Base-by-base conservation (phyloP, 1,140 invertebrate genomes). In the Dreissena polymorpha region DNA sequence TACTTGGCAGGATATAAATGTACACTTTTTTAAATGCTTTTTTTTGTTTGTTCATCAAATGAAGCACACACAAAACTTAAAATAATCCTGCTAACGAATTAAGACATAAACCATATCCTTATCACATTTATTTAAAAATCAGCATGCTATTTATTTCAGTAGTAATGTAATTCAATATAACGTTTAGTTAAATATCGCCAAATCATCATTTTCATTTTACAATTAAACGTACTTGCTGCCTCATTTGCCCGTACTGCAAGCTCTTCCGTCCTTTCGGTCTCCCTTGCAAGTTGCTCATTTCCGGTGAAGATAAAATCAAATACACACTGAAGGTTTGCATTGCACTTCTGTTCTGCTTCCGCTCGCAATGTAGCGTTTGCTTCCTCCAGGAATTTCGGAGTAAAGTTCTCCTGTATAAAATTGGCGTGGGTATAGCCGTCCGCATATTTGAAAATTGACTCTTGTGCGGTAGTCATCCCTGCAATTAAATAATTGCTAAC, bases 221-320 rank as follows among this genome's bases (percentile, higher is more conserved):
- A 3, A 60, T 18, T 23, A 10, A 5, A 27, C 51, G 18, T 78
- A 78, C 76, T 27, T 39, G 76, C 76, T 27, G 68, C 49, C 13
- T 39, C 51, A 51, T 13, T 39, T 23, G 50, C 68, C 57, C 57
- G 64, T 29, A 25, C 21, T 27, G 76, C 76, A 14, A 69, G 49
- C 5, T 50, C 0, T 39, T 82, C 70, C 25, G 69, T 72, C 8
- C 57, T 70, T 8, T 39, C 64, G 5, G 85, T 86, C 16, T 76
- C 50, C 7, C 18, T 13, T 10, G 87, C 86, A 13, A 88, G 50
- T 7, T 72, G 84, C n/a, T 73, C 29, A 57, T 85, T 85, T 3
- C 81, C 83, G 27, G 87, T 88, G 8, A 77, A 85, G 14, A 88
- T 50, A 55, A 71, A 85, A 51, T 88, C 87, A 55, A 84, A 87